Conservation (phyloP, 2,113 vertebrate genomes). For the Varanus komodoensis region DNA sequence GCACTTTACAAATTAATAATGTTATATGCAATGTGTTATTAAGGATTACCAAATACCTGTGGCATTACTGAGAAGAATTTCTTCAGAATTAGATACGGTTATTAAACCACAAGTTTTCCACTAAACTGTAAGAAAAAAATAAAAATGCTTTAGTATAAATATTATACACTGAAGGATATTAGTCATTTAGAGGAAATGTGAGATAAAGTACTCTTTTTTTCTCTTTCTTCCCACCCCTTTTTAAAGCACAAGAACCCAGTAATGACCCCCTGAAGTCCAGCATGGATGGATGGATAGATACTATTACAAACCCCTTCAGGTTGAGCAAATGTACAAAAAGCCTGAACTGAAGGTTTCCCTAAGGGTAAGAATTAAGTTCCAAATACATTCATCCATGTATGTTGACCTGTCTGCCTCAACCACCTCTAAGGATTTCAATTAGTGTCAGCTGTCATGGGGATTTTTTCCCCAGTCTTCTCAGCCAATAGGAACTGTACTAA, state of each 20-base stretch:
- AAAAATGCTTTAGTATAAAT: not conserved
- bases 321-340: not conserved
- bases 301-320: not conserved
- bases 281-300: not conserved
- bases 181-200: not conserved
- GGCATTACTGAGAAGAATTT: not conserved
- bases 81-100: not conserved
- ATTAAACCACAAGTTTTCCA: not conserved
- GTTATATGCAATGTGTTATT: not conserved
- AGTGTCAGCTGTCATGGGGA: not conserved
- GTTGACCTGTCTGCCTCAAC: not conserved
- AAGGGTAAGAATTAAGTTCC: slow-evolving; percentile 9
- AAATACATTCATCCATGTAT: not conserved
- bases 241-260: not conserved
- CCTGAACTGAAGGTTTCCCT: not conserved
- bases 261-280: not conserved
- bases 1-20: not conserved
- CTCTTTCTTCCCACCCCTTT: not conserved
- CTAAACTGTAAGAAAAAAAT: too few species aligned
- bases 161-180: not conserved
- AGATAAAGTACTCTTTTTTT: not conserved
- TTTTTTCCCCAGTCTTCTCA: not conserved
- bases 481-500: slow-evolving; percentile 18
- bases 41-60: not conserved
- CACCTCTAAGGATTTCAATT: slow-evolving; percentile 26